phyloP scores from a whole-genome alignment of 2,888 invertebrate genomes.

The Sinodicranocentrus sp. region DNA sequence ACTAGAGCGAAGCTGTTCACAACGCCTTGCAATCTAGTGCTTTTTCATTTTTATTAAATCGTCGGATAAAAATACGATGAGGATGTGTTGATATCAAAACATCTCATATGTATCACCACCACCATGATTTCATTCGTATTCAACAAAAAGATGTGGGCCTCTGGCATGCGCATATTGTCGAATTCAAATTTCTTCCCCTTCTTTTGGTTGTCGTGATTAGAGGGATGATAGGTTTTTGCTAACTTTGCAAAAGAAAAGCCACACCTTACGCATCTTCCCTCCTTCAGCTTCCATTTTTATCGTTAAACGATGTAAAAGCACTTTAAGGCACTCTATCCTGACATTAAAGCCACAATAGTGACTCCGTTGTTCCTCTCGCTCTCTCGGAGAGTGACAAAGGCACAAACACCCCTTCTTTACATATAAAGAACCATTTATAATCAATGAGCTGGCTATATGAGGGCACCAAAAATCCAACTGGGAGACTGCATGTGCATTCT shows the following conservation, averaged over 20 bases:
- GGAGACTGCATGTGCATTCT: too few species aligned
- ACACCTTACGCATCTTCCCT: constrained; percentile 61
- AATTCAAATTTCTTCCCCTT: constrained; percentile 6
- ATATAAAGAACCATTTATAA: constrained; percentile 37
- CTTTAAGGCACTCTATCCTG: constrained; percentile 18
- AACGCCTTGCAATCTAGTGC: constrained; percentile 3
- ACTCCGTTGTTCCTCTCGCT: background rate
- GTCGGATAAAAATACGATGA: background rate
- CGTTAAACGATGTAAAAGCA: background rate
- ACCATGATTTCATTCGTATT: constrained; percentile 5
- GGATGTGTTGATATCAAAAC: constrained; percentile 25
- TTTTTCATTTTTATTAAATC: constrained; percentile 3
- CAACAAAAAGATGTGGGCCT: constrained; percentile 26
- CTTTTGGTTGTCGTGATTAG: constrained; percentile 44
- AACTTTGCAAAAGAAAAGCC: constrained; percentile 47
- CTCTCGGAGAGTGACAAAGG: constrained; percentile 19
- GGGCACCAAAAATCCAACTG: background rate
- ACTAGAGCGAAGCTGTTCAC: background rate
- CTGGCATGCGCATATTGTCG: constrained; percentile 4
- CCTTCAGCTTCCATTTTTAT: constrained; percentile 52
- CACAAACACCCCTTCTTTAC: constrained; percentile 28
- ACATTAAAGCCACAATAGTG: constrained; percentile 10
- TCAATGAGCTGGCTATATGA: constrained; percentile 21
- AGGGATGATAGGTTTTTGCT: constrained; percentile 58
- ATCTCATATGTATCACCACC: background rate